Conservation (phyloP, 2,797 vertebrate species). For the Hemitrygon akajei region DNA sequence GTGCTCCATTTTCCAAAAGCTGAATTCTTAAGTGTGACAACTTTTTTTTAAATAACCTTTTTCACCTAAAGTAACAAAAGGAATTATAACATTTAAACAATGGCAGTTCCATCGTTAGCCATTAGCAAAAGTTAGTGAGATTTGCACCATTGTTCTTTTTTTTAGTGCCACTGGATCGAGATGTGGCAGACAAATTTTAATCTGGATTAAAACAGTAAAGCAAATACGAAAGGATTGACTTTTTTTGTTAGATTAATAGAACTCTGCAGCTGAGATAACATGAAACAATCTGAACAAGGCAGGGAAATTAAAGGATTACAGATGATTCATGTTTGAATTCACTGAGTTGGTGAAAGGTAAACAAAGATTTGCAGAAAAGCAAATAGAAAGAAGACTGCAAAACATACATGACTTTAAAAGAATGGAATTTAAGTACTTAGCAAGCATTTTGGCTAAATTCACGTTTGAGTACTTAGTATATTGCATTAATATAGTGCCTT, state of each 20-base stretch:
- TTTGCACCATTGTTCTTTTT: not conserved
- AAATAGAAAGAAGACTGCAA: not conserved
- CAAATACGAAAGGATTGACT: not conserved
- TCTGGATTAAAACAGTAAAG: slow-evolving; percentile 7
- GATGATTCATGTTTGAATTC: not conserved
- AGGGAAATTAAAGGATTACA: not conserved
- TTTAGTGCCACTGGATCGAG: not conserved
- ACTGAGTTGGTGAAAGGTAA: not conserved
- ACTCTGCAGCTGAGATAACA: not conserved
- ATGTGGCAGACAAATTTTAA: not conserved
- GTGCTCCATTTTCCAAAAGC: not conserved
- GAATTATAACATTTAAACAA: not conserved
- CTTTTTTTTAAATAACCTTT: not conserved
- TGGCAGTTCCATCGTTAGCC: no score
- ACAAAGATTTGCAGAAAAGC: not conserved
- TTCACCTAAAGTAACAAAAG: not conserved
- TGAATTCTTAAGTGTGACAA: not conserved
- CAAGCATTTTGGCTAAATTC: not conserved
- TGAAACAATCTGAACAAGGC: not conserved
- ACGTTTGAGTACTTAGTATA: no score
- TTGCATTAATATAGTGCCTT: no score
- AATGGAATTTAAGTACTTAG: not conserved
- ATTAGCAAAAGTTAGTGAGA: no score
- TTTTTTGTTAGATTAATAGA: slow-evolving; percentile 9
- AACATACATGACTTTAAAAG: not conserved